These are phyloP conservation scores for Therioaphis trifolii DNA, from an alignment of 2,888 invertebrate species.

Conservation along the genomic window DNA sequence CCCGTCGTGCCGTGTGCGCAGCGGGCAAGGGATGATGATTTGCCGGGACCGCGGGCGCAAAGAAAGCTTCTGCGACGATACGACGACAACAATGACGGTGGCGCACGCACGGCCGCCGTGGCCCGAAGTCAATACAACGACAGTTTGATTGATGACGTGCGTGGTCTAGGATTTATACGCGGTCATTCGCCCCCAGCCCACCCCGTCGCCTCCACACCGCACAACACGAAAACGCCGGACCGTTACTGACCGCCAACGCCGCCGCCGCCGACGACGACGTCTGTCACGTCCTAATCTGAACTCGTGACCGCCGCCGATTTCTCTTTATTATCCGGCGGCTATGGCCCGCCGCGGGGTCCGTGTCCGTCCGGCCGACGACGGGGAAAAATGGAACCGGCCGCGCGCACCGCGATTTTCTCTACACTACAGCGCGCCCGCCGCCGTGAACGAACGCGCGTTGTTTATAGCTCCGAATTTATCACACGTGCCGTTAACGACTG, in stretches of 20 bases:
- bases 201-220: not conserved
- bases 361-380: too few species aligned
- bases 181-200: not conserved
- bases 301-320: constrained; percentile 42
- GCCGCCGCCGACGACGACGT: not conserved
- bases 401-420: not conserved
- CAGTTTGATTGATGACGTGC: constrained; percentile 57
- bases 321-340: constrained; percentile 47
- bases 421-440: not conserved
- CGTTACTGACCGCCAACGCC: not conserved
- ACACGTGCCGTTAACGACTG: not conserved
- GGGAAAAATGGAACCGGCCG: not conserved
- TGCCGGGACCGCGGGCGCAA: not conserved
- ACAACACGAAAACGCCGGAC: not conserved
- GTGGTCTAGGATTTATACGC: constrained; percentile 30
- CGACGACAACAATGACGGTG: too few species aligned
- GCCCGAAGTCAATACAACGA: constrained; percentile 27
- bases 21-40: not conserved
- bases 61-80: too few species aligned
- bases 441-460: too few species aligned
- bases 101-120: not conserved
- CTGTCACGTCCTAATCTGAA: constrained; percentile 53
- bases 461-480: constrained; percentile 52
- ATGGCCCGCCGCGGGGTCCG: not conserved
- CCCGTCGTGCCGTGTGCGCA: too few species aligned